Evolutionary conservation across 2,113 vertebrate genomes (phyloP), one percentile per base, ranked within the genome.

Genomic region (Leptobrachium leishanense): DNA sequence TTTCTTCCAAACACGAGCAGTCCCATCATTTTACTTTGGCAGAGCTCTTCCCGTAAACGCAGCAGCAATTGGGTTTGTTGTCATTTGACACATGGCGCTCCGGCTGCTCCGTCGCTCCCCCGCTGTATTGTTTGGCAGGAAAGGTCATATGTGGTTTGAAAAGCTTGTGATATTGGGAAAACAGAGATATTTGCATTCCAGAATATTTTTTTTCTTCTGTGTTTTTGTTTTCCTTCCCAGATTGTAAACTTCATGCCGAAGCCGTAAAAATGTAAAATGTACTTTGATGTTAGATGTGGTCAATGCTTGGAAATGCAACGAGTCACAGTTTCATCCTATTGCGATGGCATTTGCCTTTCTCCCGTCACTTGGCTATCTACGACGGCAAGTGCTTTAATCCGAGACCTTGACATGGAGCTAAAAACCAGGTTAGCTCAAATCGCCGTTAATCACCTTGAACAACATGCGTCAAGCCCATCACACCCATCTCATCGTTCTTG

Each of bases 131-230:
- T 70, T 20, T 50, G 43, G 68, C 43, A 46, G 68, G 11, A 9
- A 70, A 70, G 68, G 44, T 31, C 20, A 31, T 70, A 70, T 50
- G 43, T 46, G 43, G 15, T 9, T 70, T 50, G n/a, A 46, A 31
- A 39, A 70, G 43, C 8, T 10, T 43, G 66, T 68, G 10, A 20
- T 50, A 70, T 50, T 70, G 68, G 43, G 50, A 70, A 70, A 70
- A 50, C 62, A 31, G 6, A 6, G n/a, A 31, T 5, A 31, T 64
- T 64, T 64, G 6, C 62, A 31, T 31, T 31, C 20, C 20, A 31
- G 20, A 31, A 31, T 31, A 31, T 31, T 31, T 31, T 31, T 31
- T 31, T 31, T 50, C n/a, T 50, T 70, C 50, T 70, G 43, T 70
- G 43, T 70, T 31, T 41, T 55, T 72, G 15, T 72, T 72, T 55